phyloP scores from a whole-genome alignment of 1,140 invertebrate genomes.

The Plutomurus gul region DNA sequence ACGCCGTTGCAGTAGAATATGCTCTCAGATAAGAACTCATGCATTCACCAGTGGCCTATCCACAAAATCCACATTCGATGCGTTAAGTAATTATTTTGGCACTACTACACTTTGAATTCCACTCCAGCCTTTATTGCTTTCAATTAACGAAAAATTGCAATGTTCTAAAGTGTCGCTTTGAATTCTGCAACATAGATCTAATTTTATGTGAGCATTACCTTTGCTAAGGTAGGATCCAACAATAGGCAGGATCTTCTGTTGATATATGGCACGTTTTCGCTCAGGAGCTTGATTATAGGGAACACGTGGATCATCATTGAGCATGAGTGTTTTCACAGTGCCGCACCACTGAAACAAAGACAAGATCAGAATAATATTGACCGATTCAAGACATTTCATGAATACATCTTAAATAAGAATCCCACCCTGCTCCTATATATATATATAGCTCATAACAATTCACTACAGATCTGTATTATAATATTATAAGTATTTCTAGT shows the following conservation, averaged over 20 bases:
- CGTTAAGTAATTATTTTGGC: too few species aligned
- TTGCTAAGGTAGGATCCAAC: background rate
- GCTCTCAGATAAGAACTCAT: too few species aligned
- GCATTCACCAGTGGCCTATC: too few species aligned
- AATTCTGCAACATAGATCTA: background rate
- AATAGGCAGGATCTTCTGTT: background rate
- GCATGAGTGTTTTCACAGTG: conserved; percentile 35
- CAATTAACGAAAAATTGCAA: too few species aligned
- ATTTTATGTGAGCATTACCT: background rate
- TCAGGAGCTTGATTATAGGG: conserved; percentile 43
- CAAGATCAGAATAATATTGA: background rate
- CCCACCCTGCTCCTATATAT: background rate
- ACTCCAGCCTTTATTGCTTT: too few species aligned
- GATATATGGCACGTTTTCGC: conserved; percentile 35
- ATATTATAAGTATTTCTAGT: too few species aligned
- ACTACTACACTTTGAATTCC: too few species aligned
- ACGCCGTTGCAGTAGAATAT: too few species aligned
- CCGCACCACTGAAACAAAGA: conserved; percentile 43
- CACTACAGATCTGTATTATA: too few species aligned
- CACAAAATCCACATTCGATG: too few species aligned
- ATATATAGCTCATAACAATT: background rate
- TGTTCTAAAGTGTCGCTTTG: too few species aligned
- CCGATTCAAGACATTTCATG: background rate
- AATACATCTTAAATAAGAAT: background rate
- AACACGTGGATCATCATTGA: conserved; percentile 40